Conservation (phyloP, 1,140 invertebrate genomes). For the Lutraria rhynchaena region DNA sequence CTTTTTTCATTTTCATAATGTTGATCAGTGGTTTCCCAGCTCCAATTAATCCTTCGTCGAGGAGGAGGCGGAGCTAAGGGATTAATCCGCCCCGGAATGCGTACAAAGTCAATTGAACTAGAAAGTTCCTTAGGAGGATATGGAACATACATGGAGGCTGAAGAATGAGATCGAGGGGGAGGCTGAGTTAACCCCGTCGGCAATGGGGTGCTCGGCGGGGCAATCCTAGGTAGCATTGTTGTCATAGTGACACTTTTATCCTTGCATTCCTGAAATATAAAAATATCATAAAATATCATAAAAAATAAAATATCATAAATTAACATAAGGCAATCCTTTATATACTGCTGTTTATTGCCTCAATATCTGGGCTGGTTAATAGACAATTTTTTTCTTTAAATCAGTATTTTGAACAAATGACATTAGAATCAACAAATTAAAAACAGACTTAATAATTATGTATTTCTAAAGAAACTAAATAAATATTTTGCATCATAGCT, state of each 20-base stretch:
- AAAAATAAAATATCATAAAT: too few relatives aligned
- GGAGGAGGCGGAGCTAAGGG: slow-evolving; percentile 77
- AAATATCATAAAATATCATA: not conserved
- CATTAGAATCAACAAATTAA: not conserved
- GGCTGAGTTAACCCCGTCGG: slow-evolving; percentile 59
- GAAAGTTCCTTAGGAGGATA: slow-evolving; percentile 77
- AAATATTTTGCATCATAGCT: too few relatives aligned
- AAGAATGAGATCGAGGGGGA: slow-evolving; percentile 59
- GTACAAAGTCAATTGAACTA: slow-evolving; percentile 69
- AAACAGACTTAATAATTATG: not conserved
- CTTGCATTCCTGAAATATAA: slow-evolving; percentile 33
- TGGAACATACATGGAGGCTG: slow-evolving; percentile 68
- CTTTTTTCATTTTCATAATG: slow-evolving; percentile 80
- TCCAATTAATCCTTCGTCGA: slow-evolving; percentile 71
- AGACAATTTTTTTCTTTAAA: too few relatives aligned
- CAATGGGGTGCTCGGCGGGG: slow-evolving; percentile 68
- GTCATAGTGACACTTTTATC: slow-evolving; percentile 8
- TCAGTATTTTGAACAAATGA: too few relatives aligned
- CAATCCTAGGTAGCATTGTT: slow-evolving; percentile 68
- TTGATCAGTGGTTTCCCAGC: slow-evolving; percentile 78
- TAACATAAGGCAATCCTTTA: too few relatives aligned
- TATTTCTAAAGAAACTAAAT: too few relatives aligned
- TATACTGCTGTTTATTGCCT: too few relatives aligned
- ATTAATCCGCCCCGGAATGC: slow-evolving; percentile 75
- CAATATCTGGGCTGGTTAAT: too few relatives aligned